Base-by-base conservation (phyloP, 2,113 vertebrate genomes). In the Copsychus sechellarum region DNA sequence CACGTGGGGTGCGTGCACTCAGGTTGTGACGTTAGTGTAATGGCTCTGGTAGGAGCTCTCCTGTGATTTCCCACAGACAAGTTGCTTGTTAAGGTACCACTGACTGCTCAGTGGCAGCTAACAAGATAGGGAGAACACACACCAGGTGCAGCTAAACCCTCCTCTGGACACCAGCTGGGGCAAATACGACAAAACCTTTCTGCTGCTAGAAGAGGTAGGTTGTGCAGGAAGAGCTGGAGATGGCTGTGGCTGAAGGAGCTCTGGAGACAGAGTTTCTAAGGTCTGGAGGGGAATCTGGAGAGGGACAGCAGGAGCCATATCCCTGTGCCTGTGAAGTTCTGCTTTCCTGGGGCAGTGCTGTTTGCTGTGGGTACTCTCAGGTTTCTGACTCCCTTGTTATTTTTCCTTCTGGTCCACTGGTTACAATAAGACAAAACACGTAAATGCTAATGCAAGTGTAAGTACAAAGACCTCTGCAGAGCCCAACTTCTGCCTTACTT, bases 381-480 rank as follows among this genome's bases (percentile, higher is more conserved):
- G 57, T 87, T 65, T 53, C 28, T 50, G 45, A 56, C 51, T 51
- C 19, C 34, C 20, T 81, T 3, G 0, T 38, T 70, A 71, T 71
- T 50, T 70, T 86, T 91, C 14, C 33, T 12, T 18, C 22, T 67
- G 73, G 89, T 65, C 70, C 53, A 31, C 54, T 20, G 28, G 18
- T 89, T 65, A 45, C 1, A 3, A 5, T 9, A 42, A 82, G 62
- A 33, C 9, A 56, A 66, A 77, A 24, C 26, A 22, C 0, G 0
- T 38, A 90, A 80, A 76, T 77, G 36, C 16, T 85, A 72, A 77
- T 69, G 13, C 40, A 83, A 74, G 4, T 12, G 1, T 67, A 47
- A 56, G 25, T 36, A 8, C 31, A 79, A 72, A 77, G 58, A 54
- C 21, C 13, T 71, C 64, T 1, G 2, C 40, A 86, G 60, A 28